Evolutionary conservation across 2,113 vertebrate species (phyloP), one percentile per base, ranked within the genome.

Genomic region (Panthera tigris): DNA sequence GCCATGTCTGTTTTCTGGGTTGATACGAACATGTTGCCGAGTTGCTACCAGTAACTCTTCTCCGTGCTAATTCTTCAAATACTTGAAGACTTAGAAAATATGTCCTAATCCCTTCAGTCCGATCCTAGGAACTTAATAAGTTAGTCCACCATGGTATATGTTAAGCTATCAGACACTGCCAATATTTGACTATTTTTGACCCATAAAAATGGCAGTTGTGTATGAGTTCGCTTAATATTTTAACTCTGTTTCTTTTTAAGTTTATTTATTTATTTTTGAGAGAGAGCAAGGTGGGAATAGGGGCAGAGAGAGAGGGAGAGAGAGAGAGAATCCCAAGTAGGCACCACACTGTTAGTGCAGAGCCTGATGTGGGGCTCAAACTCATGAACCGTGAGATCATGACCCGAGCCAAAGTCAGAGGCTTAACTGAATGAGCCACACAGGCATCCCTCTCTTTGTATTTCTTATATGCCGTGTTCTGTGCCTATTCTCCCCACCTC

Each of bases 41-140:
- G 7, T 45, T 91, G 52, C 79, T 69, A 7, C 65, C 50, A 19
- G 55, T 65, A 86, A 16, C 41, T 61, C 18, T 50, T 55, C 18
- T 55, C 2, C 52, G 19, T 68, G 68, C 71, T 73, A 55, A 74
- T 92, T 92, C 50, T 94, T 66, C 13, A 94, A 29, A 55, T 81
- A 89, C 45, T 78, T 93, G 45, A 96, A 69, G 65, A 79, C 33
- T 83, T 79, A 80, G 31, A 81, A 95, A 76, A 88, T 89, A 63
- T 33, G 33, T 48, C 78, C 74, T 69, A 7, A 76, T 89, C 25
- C 23, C 15, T 18, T 78, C 25, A 89, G 31, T 84, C 21, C 71
- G 19, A 86, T 85, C 15, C 89, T 71, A 89, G 50, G 36, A 92
- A 69, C 8, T 80, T 63, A 84, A 1, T 52, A 48, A 76, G 15